Evolutionary conservation across 2,797 vertebrate genomes (phyloP).

Genomic region (Toxotes lorentzi): DNA sequence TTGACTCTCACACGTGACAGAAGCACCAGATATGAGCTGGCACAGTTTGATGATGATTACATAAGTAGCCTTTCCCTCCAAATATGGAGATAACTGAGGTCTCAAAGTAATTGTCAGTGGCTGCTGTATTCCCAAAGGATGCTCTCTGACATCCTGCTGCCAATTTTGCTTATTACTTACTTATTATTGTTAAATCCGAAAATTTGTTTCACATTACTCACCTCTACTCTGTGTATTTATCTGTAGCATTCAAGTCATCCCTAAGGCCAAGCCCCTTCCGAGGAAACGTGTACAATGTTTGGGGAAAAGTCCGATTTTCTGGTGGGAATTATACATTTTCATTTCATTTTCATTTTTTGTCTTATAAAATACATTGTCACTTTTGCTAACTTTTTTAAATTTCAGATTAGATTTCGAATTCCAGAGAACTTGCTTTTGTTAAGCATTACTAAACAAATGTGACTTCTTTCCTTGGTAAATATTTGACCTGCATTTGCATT

Average conservation of each 20-base stretch:
- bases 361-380: background rate
- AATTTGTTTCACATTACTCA: constrained; percentile 8
- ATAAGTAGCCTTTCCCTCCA: constrained; percentile 65
- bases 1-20: constrained; percentile 62
- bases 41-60: constrained; percentile 62
- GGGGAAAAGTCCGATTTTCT: constrained; percentile 93
- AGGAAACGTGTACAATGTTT: constrained; percentile 95
- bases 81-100: constrained; percentile 69
- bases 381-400: constrained; percentile 27
- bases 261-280: constrained; percentile 90
- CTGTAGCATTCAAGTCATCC: constrained; percentile 89
- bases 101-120: constrained; percentile 51
- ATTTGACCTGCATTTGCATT: constrained; percentile 69
- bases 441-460: constrained; percentile 59
- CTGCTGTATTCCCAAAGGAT: constrained; percentile 30
- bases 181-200: background rate
- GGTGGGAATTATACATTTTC: constrained; percentile 80
- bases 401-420: constrained; percentile 27
- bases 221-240: constrained; percentile 8
- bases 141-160: background rate
- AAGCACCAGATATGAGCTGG: constrained; percentile 72
- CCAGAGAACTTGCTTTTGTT: constrained; percentile 20
- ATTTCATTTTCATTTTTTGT: background rate
- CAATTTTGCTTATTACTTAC: background rate
- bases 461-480: constrained; percentile 61